Evolutionary conservation across 1,140 invertebrate genomes (phyloP).

Genomic region (Nasonia longicornis): DNA sequence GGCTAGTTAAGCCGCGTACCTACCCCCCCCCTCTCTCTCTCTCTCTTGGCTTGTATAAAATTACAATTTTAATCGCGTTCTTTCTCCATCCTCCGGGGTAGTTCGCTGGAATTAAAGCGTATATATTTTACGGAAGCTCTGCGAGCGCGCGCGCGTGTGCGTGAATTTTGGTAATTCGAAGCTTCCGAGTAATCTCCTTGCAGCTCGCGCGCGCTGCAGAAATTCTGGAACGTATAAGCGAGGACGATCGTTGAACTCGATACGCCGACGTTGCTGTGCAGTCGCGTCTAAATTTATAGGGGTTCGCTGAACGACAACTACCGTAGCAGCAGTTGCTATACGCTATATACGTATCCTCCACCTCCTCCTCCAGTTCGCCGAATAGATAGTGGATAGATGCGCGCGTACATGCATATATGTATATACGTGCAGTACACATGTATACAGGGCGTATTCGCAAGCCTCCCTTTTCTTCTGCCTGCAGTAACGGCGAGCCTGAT

Average conservation of each 20-base stretch:
- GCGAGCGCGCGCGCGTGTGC: too few species aligned
- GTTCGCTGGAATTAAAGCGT: background rate
- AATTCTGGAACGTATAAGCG: background rate
- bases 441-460: too few species aligned
- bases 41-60: background rate
- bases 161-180: background rate
- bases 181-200: background rate
- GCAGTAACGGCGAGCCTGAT: too few species aligned
- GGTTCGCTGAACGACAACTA: conserved; percentile 47
- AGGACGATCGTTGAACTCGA: background rate
- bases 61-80: conserved; percentile 1
- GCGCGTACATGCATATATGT: too few species aligned
- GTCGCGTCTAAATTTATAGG: conserved; percentile 56
- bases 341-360: background rate
- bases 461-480: too few species aligned
- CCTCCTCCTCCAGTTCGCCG: too few species aligned
- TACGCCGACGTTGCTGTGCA: conserved; percentile 25
- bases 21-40: too few species aligned
- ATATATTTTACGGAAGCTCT: too few species aligned
- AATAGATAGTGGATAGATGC: background rate
- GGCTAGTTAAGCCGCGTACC: conserved; percentile 12
- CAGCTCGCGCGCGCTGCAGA: background rate
- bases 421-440: too few species aligned
- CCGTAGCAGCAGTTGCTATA: background rate
- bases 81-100: background rate